Percentiles rank a stretch among this genome's conserved stretches.
These are phyloP conservation scores for Eunapius fragilis DNA, from an alignment of 37 sponge, comb jelly and placozoan species.

Conservation along the genomic window DNA sequence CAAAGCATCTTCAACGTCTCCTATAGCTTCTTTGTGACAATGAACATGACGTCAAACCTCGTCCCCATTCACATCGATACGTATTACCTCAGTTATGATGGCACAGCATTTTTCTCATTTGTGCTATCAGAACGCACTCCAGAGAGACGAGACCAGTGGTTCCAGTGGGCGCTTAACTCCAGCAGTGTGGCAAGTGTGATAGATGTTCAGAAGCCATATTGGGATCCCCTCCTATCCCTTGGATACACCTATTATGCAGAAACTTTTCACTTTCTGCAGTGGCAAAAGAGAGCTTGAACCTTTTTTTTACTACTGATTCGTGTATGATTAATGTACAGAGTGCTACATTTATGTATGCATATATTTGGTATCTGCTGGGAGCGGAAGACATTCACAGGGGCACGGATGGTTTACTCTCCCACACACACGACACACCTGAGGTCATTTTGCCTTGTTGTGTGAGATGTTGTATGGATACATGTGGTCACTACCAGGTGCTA, in stretches of 20 bases:
- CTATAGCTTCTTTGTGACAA: neutral
- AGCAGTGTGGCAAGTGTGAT: neutral
- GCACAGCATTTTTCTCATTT: constrained; percentile 13
- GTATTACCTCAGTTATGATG: neutral
- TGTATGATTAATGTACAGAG: neutral
- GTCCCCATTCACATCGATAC: constrained; percentile 23
- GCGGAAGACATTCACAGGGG: no score
- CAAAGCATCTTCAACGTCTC: constrained; percentile 22
- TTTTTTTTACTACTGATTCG: neutral
- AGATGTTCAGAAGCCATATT: neutral
- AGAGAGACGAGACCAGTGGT: constrained; percentile 15
- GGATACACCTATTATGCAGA: constrained; percentile 12
- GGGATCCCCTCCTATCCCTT: constrained; percentile 22
- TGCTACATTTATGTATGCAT: no score
- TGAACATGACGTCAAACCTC: neutral
- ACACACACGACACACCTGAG: no score
- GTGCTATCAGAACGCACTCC: neutral
- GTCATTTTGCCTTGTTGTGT: no score
- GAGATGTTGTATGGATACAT: no score
- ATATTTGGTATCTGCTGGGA: no score
- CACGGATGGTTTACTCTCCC: no score
- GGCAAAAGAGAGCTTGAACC: neutral
- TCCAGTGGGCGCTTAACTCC: constrained; percentile 33
- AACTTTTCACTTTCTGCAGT: neutral
- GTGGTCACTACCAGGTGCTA: no score